Evolutionary conservation across 2,113 vertebrate genomes (phyloP), one percentile per base, ranked within the genome.

Genomic region (Pandion haliaetus): DNA sequence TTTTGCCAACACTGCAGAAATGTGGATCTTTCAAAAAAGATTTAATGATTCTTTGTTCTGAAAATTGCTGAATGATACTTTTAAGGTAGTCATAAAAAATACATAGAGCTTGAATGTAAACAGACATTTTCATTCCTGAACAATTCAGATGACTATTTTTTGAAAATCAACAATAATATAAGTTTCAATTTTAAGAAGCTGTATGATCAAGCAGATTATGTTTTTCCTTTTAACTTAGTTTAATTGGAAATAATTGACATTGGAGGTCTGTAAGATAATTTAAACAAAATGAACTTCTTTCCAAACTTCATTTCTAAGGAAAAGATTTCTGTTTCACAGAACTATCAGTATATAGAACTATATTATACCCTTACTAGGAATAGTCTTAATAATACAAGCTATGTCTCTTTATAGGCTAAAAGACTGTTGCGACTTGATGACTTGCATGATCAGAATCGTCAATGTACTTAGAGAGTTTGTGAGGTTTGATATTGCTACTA

Each of bases 401-500:
- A 12, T 28, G 9, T 62, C 31, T 62, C 25, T 32, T 78, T 54
- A 49, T 38, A 62, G 7, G 21, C 5, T 67, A 55, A 71, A 80
- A 86, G 36, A 23, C 14, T 65, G 3, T 38, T 69, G 54, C 2
- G 2, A 17, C 16, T 44, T 69, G 49, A 52, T 73, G 11, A 54
- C 14, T 85, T 4, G 1, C 11, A 44, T 16, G 24, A 59, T 52
- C 0, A 0, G 17, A 72, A 65, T 18, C 73, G 74, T 58, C 11
- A 59, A 12, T 1, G 2, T 36, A 40, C 24, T 80, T 29, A 59
- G 31, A 74, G n/a, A 28, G 13, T 52, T 74, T 73, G 19, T 58
- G 25, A 77, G 18, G 11, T 77, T 88, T 72, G 54, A 31, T 80
- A 54, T 40, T 62, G 17, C 25, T 44, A 5, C 11, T 63, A 36